Evolutionary conservation across 2,888 invertebrate genomes (phyloP), one percentile per base, ranked within the genome.

Genomic region (Lasioglossum marginatum): DNA sequence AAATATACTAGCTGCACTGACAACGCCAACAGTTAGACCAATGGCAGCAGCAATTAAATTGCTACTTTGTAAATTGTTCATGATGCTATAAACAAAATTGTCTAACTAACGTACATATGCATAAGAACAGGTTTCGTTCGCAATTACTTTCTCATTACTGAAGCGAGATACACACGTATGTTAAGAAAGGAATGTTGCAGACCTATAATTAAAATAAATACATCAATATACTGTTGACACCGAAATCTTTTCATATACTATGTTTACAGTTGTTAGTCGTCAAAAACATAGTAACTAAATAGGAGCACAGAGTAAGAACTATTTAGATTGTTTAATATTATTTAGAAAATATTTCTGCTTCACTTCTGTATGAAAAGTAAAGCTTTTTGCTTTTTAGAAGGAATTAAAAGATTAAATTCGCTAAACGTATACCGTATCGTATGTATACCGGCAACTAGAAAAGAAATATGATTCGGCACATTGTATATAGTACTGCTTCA

Each of bases 21-120:
- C 88, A 52, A 95, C 92, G 31, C 94, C 94, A 72, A 94, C 92
- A 57, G 94, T 92, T 77, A 94, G 94, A 19, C 94, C 93, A 34
- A 95, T 88, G 34, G 93, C 93, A 80, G 93, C 93, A 72, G 93
- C 93, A 63, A 94, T 92, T 85, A 94, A 86, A 82, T 91, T 92
- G 60, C 92, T 85, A 80, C 90, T 92, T 75, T 92, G 92, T 60
- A 92, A n/a, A 31, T 92, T 87, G 87, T 91, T 93, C 94, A 94
- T 94, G 83, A 77, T 91, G 84, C 91, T 89, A 70, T 8, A 83
- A 88, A 79, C 48, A 63, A 27, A 81, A 68, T 68, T 52, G n/a
- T 19, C 31, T 75, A 31, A 77, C 23, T 27, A 31, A 77, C 40
- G 5, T 37, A 27, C 34, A 16, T 52, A 10, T 68, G 23, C 16